Evolutionary conservation across 2,113 vertebrate species (phyloP).

Genomic region (Ifrita kowaldi): DNA sequence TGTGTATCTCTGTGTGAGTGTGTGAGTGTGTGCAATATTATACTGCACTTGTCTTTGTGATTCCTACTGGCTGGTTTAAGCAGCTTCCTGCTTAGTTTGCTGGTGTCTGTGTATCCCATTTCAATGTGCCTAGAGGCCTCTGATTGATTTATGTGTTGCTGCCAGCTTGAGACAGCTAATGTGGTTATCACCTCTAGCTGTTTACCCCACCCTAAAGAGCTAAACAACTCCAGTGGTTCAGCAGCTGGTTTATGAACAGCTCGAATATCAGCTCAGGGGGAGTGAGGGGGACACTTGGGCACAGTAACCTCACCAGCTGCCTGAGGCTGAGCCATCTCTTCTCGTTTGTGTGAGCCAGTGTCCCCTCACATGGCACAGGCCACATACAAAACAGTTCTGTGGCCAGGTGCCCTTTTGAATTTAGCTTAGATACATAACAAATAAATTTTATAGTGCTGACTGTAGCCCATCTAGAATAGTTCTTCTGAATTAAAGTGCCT

Average conservation of each 20-base stretch:
- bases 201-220: constrained; percentile 39
- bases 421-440: not conserved
- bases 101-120: not conserved
- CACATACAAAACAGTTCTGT: not conserved
- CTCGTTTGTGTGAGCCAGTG: not conserved
- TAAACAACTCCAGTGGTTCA: constrained; percentile 49
- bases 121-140: not conserved
- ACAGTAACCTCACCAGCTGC: not conserved
- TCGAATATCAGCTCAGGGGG: constrained; percentile 21
- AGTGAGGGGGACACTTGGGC: not conserved
- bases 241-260: constrained; percentile 46
- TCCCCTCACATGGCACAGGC: not conserved
- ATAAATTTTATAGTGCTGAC: not conserved
- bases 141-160: constrained; percentile 46
- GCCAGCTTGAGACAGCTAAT: constrained; percentile 30
- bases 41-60: not conserved
- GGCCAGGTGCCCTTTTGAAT: not conserved
- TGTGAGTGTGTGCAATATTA: not conserved
- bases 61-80: not conserved
- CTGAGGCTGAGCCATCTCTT: not conserved
- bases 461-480: not conserved
- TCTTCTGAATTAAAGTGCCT: not conserved
- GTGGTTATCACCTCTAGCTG: constrained; percentile 64
- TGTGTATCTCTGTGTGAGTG: not conserved
- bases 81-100: not conserved